Conservation (phyloP, 2,113 vertebrate genomes). For the Phyllostomus discolor region DNA sequence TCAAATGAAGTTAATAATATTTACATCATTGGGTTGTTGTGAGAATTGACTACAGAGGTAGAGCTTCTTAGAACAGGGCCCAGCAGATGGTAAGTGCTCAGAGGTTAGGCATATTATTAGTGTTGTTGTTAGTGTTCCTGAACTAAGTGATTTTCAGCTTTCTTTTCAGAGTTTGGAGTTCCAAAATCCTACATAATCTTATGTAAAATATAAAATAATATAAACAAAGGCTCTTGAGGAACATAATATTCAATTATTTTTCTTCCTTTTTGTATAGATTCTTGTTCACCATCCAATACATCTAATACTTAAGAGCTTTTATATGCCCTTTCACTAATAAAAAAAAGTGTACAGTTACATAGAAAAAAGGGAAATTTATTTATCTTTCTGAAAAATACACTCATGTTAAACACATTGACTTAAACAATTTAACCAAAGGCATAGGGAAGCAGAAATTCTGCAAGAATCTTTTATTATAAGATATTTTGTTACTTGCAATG, state of each 20-base stretch:
- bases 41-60: neutral
- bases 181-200: neutral
- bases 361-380: neutral
- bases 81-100: neutral
- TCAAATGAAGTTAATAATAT: slow-evolving; percentile 43
- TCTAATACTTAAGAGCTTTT: neutral
- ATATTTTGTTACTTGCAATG: neutral
- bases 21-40: neutral
- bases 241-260: neutral
- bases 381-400: slow-evolving; percentile 5
- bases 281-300: neutral
- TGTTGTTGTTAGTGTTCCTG: neutral
- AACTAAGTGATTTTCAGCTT: neutral
- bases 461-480: neutral
- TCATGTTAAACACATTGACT: neutral
- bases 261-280: neutral
- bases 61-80: neutral
- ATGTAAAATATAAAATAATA: neutral
- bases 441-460: slow-evolving; percentile 1
- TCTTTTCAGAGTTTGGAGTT: slow-evolving; percentile 8
- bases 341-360: slow-evolving; percentile 9
- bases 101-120: neutral
- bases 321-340: neutral
- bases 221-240: neutral
- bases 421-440: neutral